Evolutionary conservation across 2,888 invertebrate species (phyloP).

Genomic region (Nemoura dubitans): DNA sequence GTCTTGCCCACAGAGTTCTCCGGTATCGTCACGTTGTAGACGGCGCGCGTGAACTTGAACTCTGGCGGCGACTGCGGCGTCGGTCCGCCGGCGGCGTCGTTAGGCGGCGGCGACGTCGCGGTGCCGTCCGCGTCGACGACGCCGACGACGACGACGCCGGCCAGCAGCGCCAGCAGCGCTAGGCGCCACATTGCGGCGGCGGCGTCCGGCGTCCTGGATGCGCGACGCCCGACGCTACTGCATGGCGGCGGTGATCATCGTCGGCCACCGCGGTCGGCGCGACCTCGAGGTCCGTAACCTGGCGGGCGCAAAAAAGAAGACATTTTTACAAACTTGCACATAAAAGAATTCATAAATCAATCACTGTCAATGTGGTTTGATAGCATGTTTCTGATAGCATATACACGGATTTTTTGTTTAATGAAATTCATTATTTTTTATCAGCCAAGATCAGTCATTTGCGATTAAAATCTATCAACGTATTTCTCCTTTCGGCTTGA

Average conservation of each 20-base stretch:
- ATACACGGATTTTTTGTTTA: slow-evolving; percentile 20
- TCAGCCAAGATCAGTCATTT: background rate
- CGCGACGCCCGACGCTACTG: background rate
- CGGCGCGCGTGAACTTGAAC: slow-evolving; percentile 75
- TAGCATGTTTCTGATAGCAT: background rate
- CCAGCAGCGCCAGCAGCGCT: slow-evolving; percentile 22
- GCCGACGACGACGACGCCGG: background rate
- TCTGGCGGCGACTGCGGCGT: slow-evolving; percentile 53
- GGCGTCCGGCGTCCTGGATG: slow-evolving; percentile 2
- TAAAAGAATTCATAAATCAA: background rate
- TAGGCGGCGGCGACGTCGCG: slow-evolving; percentile 33
- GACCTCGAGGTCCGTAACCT: background rate
- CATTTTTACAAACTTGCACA: background rate
- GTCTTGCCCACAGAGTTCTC: slow-evolving; percentile 93
- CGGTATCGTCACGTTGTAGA: slow-evolving; percentile 89
- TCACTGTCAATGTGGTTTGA: slow-evolving; percentile 1
- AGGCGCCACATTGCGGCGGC: background rate
- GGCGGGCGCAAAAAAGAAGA: background rate
- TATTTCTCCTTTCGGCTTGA: background rate
- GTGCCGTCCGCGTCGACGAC: background rate
- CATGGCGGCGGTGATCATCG: slow-evolving; percentile 10
- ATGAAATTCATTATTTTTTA: background rate
- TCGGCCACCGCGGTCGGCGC: background rate
- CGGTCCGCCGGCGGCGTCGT: slow-evolving; percentile 45
- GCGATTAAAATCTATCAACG: background rate